phyloP scores from a whole-genome alignment of 2,797 vertebrate genomes.

The Morelia viridis region DNA sequence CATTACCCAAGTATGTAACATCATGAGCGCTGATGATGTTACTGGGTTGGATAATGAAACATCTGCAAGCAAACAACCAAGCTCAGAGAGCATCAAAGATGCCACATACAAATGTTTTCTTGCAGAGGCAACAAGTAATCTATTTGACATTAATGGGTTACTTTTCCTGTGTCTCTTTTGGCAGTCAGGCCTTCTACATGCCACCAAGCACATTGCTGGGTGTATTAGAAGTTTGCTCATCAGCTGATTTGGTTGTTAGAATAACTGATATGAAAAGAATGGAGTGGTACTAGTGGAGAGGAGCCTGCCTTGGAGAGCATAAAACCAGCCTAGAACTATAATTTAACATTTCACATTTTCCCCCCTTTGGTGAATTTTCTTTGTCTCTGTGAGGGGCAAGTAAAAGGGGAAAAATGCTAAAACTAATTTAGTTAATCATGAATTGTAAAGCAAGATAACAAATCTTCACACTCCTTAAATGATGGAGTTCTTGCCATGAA shows the following conservation, averaged over 20 bases:
- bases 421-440: slow-evolving; percentile 38
- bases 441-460: slow-evolving; percentile 29
- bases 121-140: slow-evolving; percentile 59
- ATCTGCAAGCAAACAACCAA: too few species aligned
- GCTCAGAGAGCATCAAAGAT: too few species aligned
- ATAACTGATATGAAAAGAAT: slow-evolving; percentile 61
- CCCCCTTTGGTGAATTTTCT: slow-evolving; percentile 56
- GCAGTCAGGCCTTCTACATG: slow-evolving; percentile 52
- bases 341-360: slow-evolving; percentile 44
- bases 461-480: slow-evolving; percentile 29
- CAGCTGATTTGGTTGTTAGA: slow-evolving; percentile 61
- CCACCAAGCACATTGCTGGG: slow-evolving; percentile 41
- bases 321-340: slow-evolving; percentile 57
- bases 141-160: slow-evolving; percentile 65
- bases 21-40: too few species aligned
- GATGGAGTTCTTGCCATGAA: neutral
- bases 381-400: slow-evolving; percentile 45
- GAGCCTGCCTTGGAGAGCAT: slow-evolving; percentile 49
- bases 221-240: slow-evolving; percentile 55
- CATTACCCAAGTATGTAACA: too few species aligned
- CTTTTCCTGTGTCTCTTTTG: slow-evolving; percentile 49
- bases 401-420: neutral
- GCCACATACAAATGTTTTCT: slow-evolving; percentile 64
- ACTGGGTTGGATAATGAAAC: too few species aligned
- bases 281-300: slow-evolving; percentile 53